Conservation (phyloP, 1,140 invertebrate genomes). For the Papilio xuthus region DNA sequence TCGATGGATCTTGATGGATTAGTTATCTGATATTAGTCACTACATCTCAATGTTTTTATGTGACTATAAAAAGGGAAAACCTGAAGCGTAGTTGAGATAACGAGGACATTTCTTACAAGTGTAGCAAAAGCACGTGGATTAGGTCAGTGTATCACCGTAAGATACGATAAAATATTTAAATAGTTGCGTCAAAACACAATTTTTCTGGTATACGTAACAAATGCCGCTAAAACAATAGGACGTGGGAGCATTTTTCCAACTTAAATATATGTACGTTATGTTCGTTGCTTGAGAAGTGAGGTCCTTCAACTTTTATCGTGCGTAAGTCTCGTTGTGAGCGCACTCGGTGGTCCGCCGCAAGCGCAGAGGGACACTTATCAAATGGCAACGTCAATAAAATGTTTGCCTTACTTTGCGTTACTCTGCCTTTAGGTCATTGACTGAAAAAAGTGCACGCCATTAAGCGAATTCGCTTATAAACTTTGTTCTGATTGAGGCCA, state of each 20-base stretch:
- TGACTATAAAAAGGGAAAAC: neutral
- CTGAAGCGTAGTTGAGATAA: neutral
- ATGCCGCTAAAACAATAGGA: neutral
- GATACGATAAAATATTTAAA: neutral
- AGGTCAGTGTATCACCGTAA: neutral
- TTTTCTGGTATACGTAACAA: neutral
- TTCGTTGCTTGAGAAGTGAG: neutral
- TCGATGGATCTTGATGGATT: neutral
- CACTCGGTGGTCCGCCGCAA: neutral
- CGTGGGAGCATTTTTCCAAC: slow-evolving; percentile 10
- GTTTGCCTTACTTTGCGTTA: slow-evolving; percentile 33
- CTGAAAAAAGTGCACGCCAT: slow-evolving; percentile 57
- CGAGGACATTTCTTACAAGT: neutral
- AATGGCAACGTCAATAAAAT: slow-evolving; percentile 31
- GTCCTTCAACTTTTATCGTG: slow-evolving; percentile 14
- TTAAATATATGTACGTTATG: neutral
- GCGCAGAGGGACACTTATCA: slow-evolving; percentile 1
- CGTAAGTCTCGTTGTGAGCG: neutral
- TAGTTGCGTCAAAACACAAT: neutral
- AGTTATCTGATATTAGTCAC: neutral
- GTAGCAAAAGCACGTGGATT: neutral
- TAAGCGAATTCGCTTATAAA: slow-evolving; percentile 67
- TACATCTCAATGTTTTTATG: neutral
- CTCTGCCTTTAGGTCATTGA: slow-evolving; percentile 48
- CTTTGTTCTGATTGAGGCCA: slow-evolving; percentile 63